phyloP scores from a whole-genome alignment of 2,888 invertebrate species.

The Pseudococcus longispinus region DNA sequence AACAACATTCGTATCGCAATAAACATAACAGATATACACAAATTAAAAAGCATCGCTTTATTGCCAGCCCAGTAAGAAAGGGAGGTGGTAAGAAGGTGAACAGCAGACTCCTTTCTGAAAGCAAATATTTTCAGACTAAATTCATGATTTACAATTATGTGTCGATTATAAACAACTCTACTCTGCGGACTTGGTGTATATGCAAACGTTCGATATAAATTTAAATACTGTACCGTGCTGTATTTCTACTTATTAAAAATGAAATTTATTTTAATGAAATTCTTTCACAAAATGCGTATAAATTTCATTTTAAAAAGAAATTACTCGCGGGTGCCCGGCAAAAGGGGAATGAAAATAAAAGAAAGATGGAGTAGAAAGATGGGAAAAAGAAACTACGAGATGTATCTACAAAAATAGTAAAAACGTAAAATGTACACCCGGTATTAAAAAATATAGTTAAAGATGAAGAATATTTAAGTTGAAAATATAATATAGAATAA shows the following conservation, averaged over 20 bases:
- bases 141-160: slow-evolving; percentile 41
- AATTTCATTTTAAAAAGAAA: slow-evolving; percentile 9
- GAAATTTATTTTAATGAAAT: slow-evolving; percentile 42
- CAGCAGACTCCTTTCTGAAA: not conserved
- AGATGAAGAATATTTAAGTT: not conserved
- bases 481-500: not conserved
- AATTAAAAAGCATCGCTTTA: slow-evolving; percentile 4
- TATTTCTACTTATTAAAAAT: slow-evolving; percentile 16
- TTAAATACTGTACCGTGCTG: not conserved
- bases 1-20: not conserved
- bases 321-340: not conserved
- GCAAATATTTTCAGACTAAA: slow-evolving; percentile 10
- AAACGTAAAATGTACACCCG: not conserved
- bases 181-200: not conserved
- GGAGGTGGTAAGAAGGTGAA: not conserved
- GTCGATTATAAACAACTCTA: slow-evolving; percentile 33
- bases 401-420: not conserved
- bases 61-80: not conserved
- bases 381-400: not conserved
- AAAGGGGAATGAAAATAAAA: not conserved
- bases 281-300: slow-evolving; percentile 6
- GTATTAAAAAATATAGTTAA: not conserved
- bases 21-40: slow-evolving; percentile 1
- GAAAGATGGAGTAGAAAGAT: not conserved
- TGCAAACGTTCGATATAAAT: slow-evolving; percentile 35